Evolutionary conservation across 2,113 vertebrate species (phyloP), one percentile per base, ranked within the genome.

Genomic region (Phyllostomus hastatus): DNA sequence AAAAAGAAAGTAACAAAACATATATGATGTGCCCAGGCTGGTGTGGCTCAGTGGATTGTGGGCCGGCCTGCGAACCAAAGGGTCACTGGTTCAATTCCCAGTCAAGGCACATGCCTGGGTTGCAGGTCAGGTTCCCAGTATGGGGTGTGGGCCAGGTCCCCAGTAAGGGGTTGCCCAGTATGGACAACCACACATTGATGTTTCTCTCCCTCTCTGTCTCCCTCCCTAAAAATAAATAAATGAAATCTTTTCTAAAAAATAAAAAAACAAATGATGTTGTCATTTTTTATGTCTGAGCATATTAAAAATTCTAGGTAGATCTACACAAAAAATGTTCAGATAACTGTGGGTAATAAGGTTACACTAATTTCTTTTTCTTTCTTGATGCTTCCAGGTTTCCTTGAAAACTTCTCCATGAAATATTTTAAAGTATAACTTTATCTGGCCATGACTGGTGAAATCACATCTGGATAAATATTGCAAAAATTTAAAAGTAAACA

Each of bases 391-490:
- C 43, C 91, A 1, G 66, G 50, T 46, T 93, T 88, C 28, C 41
- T 41, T 80, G 35, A 93, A 95, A 89, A 70, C 28, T 10, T 81
- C 61, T 67, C 46, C 59, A 48, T 81, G 86, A 75, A 93, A 75
- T 92, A 95, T 66, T 90, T 84, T 90, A 76, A 86, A 93, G 83
- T 46, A 43, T 33, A 38, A n/a, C 73, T 93, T 93, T 79, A 81
- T 73, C 69, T 90, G 41, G 70, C 33, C 28, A 20, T 66, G 50
- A 79, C 81, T 66, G 35, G 24, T 46, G 22, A 96, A 95, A 15
- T 90, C 59, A 82, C n/a, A 54, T 35, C 17, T 88, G 83, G 78
- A 83, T 67, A 92, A 85, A 72, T 85, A 66, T 17, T 78, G 76
- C 46, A 95, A 16, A 88, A 52, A 69, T 28, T 75, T 24, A 90